phyloP scores from a whole-genome alignment of 2,888 invertebrate genomes.

The Amphipyra berbera region DNA sequence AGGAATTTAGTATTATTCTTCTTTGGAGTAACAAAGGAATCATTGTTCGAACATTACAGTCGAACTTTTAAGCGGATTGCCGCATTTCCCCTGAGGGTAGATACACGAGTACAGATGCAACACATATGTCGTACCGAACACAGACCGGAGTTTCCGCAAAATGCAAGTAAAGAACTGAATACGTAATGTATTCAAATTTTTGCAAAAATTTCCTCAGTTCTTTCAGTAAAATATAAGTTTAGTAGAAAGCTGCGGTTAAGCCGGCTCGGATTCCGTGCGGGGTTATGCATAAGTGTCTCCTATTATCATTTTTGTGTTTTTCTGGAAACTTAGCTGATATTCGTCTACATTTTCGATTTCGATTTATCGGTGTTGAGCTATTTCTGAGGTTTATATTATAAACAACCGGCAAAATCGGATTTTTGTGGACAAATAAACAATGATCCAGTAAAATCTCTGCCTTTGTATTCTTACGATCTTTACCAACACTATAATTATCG shows the following conservation, averaged over 20 bases:
- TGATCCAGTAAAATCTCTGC: too few species aligned
- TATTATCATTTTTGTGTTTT: constrained; percentile 22
- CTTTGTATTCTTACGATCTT: too few species aligned
- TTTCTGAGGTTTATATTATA: too few species aligned
- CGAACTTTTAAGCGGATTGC: constrained; percentile 24
- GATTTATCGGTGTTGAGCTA: not conserved
- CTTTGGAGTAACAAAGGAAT: not conserved
- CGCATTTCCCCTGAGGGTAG: constrained; percentile 18
- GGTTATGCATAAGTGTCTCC: constrained; percentile 20
- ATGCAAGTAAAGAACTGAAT: constrained; percentile 33
- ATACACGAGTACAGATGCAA: constrained; percentile 24
- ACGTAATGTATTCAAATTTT: constrained; percentile 32
- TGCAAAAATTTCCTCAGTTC: constrained; percentile 19
- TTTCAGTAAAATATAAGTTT: constrained; percentile 24
- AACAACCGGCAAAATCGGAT: too few species aligned
- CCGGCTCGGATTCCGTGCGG: constrained; percentile 15
- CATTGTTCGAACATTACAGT: constrained; percentile 19
- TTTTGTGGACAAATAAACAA: too few species aligned
- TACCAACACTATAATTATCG: too few species aligned
- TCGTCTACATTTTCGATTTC: not conserved
- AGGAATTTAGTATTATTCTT: constrained; percentile 28
- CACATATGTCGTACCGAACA: constrained; percentile 28
- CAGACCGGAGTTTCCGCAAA: constrained; percentile 19
- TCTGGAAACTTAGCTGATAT: not conserved
- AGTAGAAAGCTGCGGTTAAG: constrained; percentile 22